Evolutionary conservation across 2,797 vertebrate genomes (phyloP).

Genomic region (Tapera naevia): DNA sequence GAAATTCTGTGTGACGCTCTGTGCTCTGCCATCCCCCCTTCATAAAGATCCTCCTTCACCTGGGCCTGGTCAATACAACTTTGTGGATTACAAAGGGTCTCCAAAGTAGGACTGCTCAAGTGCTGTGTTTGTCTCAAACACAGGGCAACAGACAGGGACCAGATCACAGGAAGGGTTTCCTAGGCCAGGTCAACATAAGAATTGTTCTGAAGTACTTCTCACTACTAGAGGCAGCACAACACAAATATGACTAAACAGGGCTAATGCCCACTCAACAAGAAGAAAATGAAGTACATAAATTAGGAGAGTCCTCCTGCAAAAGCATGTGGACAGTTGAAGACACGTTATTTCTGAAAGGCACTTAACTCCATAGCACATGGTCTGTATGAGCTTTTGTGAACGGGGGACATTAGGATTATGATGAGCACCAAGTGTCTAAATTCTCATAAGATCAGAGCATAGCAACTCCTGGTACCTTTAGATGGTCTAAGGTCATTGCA

Average conservation of each 20-base stretch:
- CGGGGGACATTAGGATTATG: background rate
- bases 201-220: background rate
- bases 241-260: background rate
- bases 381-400: background rate
- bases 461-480: background rate
- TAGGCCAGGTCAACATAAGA: slow-evolving; percentile 78
- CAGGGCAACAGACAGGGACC: slow-evolving; percentile 34
- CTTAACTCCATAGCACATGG: fast-evolving
- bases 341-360: background rate
- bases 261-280: background rate
- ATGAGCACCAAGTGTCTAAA: background rate
- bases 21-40: slow-evolving; percentile 73
- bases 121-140: slow-evolving; percentile 80
- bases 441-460: background rate
- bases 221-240: background rate
- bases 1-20: slow-evolving; percentile 70
- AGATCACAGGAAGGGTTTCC: slow-evolving; percentile 39
- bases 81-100: slow-evolving; percentile 20
- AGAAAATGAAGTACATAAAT: background rate
- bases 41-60: slow-evolving; percentile 71
- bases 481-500: background rate
- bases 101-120: slow-evolving; percentile 73
- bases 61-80: slow-evolving; percentile 79
- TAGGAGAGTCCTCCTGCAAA: background rate
- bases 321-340: background rate